These are phyloP conservation scores for Protonibea diacanthus DNA, from an alignment of 2,797 vertebrate species.

Conservation along the genomic window DNA sequence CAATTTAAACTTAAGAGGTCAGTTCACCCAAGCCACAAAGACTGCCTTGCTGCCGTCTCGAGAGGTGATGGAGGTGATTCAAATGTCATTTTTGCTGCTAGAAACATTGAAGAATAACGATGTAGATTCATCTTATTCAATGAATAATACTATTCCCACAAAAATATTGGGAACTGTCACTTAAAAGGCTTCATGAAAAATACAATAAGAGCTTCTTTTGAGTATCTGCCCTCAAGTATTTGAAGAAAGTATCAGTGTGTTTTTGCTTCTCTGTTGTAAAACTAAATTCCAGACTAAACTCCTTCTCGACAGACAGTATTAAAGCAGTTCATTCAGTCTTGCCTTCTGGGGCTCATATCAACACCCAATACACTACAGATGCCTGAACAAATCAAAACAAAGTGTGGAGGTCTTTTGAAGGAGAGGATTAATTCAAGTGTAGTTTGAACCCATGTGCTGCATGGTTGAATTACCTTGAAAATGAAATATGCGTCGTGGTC, in stretches of 20 bases:
- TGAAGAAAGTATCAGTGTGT: constrained; percentile 2
- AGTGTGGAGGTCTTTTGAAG: constrained; percentile 50
- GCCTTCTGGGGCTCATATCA: constrained; percentile 25
- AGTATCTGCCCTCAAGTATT: constrained; percentile 2
- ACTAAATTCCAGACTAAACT: constrained; percentile 14
- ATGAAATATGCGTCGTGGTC: constrained; percentile 19
- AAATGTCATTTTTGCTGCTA: too few species aligned
- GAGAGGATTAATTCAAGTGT: constrained; percentile 34
- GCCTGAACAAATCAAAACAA: constrained; percentile 29
- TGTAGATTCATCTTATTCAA: too few species aligned
- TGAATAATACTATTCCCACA: background rate
- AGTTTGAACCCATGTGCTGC: constrained; percentile 23
- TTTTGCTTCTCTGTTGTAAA: constrained; percentile 7
- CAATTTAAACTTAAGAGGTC: background rate
- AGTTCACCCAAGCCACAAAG: constrained; percentile 3
- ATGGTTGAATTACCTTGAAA: constrained; percentile 35
- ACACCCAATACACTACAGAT: constrained; percentile 26
- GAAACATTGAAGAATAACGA: background rate
- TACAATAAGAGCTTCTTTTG: background rate
- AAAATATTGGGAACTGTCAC: background rate
- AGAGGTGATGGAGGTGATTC: background rate
- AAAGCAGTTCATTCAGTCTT: constrained; percentile 16
- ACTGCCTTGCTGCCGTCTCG: background rate
- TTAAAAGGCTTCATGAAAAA: constrained; percentile 23
- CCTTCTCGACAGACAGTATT: constrained; percentile 9